phyloP scores from a whole-genome alignment of 2,888 invertebrate species.

The Cepaea hortensis region DNA sequence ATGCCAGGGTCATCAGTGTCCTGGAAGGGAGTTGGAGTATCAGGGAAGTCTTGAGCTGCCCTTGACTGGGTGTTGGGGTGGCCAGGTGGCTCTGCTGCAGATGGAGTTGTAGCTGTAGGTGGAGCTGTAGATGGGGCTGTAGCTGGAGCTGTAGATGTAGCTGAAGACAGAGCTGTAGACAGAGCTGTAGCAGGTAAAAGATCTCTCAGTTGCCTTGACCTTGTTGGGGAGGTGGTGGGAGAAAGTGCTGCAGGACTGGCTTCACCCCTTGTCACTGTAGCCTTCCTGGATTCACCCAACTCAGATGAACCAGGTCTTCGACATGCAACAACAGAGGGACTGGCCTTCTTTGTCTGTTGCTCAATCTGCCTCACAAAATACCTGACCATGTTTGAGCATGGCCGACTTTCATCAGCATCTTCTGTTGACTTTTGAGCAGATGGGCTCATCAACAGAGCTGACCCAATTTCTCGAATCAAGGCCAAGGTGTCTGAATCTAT shows the following conservation, averaged over 20 bases:
- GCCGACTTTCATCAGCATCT: conserved; percentile 39
- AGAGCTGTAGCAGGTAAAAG: not conserved
- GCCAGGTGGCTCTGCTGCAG: not conserved
- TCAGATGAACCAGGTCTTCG: not conserved
- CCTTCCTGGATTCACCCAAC: not conserved
- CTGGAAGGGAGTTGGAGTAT: not conserved
- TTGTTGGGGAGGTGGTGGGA: not conserved
- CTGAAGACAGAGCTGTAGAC: not conserved
- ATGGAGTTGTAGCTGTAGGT: not conserved
- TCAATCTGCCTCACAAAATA: conserved; percentile 65
- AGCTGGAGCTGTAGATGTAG: too few species aligned
- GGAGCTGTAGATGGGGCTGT: not conserved
- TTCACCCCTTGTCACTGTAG: not conserved
- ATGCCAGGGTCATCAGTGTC: not conserved
- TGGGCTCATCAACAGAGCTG: conserved; percentile 63
- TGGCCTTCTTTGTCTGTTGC: conserved; percentile 42
- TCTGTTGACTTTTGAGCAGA: conserved; percentile 49
- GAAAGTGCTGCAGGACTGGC: not conserved
- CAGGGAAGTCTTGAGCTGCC: not conserved
- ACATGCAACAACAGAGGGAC: not conserved
- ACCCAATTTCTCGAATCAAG: conserved; percentile 67
- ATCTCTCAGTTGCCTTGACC: not conserved
- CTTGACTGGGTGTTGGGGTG: not conserved
- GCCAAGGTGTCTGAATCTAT: conserved; percentile 63
- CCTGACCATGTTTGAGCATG: conserved; percentile 57